A percentile compares a stretch with the other conserved stretches of the same genome.
Evolutionary conservation across 2,888 invertebrate species (phyloP).

Genomic region (Hymenopus coronatus): DNA sequence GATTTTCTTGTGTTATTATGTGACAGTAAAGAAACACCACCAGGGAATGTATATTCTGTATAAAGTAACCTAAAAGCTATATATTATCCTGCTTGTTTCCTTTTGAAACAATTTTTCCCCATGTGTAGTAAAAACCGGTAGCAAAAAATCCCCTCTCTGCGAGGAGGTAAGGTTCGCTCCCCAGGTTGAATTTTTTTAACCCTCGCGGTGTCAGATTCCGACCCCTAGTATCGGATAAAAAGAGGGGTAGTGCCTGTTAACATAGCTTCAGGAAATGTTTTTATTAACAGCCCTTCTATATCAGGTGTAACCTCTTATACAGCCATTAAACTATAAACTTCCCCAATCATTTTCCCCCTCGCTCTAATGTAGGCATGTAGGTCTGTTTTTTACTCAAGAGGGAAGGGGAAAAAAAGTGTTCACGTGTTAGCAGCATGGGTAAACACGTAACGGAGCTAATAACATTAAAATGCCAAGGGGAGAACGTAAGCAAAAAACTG

Average conservation of each 20-base stretch:
- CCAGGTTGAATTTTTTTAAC: background rate
- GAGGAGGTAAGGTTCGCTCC: background rate
- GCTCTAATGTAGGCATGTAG: background rate
- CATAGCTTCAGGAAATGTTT: conserved; percentile 13
- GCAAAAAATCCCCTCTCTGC: background rate
- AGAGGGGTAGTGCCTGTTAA: conserved; percentile 2
- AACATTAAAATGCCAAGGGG: background rate
- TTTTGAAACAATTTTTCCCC: background rate
- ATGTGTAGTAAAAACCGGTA: conserved; percentile 6
- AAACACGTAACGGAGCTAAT: background rate
- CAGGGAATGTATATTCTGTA: no score
- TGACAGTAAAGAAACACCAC: no score
- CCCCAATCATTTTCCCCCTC: background rate
- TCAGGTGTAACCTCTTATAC: conserved; percentile 14
- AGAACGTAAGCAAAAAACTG: background rate
- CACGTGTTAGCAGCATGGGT: background rate
- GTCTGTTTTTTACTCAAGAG: background rate
- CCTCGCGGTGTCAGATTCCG: conserved; percentile 3
- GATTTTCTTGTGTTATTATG: no score
- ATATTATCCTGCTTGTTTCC: no score
- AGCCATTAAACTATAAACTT: conserved; percentile 6
- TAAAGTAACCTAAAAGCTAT: background rate
- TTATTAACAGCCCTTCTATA: conserved; percentile 15
- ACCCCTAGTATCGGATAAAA: background rate
- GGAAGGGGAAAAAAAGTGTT: background rate